A percentile compares a stretch with the other conserved stretches of the same genome.
phyloP scores from a whole-genome alignment of 1,140 invertebrate genomes.

The Zaprionus africanus region DNA sequence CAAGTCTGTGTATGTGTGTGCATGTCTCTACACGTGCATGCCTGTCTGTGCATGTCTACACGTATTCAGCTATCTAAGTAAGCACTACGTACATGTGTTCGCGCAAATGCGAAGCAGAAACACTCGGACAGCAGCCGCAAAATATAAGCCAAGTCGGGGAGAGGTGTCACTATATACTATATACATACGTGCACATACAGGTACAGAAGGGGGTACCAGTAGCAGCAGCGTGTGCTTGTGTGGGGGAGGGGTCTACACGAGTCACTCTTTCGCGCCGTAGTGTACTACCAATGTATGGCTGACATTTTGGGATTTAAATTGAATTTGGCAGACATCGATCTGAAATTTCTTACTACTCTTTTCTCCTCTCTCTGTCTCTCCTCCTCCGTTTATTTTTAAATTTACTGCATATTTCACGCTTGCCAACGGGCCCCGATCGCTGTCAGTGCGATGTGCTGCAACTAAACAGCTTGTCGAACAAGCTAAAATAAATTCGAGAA shows the following conservation, averaged over 20 bases:
- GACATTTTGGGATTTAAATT: conserved; percentile 62
- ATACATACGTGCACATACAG: background rate
- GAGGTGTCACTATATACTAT: background rate
- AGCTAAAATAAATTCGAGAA: conserved; percentile 25
- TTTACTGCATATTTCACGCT: conserved; percentile 12
- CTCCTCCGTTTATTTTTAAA: conserved; percentile 61
- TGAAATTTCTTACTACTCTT: conserved; percentile 35
- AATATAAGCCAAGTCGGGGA: conserved; percentile 17
- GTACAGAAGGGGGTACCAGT: background rate
- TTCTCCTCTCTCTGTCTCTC: conserved; percentile 14
- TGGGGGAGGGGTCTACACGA: background rate
- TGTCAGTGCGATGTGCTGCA: conserved; percentile 34
- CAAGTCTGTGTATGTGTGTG: background rate
- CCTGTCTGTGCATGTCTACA: conserved; percentile 14
- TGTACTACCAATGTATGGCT: conserved; percentile 62
- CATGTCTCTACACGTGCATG: conserved; percentile 4
- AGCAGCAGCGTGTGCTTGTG: background rate
- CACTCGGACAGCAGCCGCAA: conserved; percentile 20
- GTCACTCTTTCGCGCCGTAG: conserved; percentile 29
- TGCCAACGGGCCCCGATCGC: conserved; percentile 7
- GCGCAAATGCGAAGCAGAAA: conserved; percentile 9
- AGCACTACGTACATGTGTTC: conserved; percentile 13
- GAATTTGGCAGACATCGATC: conserved; percentile 61
- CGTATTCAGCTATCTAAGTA: conserved; percentile 15
- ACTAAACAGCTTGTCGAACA: conserved; percentile 44